These are phyloP conservation scores for Machimus atricapillus DNA, from an alignment of 2,888 invertebrate genomes.

Conservation along the genomic window DNA sequence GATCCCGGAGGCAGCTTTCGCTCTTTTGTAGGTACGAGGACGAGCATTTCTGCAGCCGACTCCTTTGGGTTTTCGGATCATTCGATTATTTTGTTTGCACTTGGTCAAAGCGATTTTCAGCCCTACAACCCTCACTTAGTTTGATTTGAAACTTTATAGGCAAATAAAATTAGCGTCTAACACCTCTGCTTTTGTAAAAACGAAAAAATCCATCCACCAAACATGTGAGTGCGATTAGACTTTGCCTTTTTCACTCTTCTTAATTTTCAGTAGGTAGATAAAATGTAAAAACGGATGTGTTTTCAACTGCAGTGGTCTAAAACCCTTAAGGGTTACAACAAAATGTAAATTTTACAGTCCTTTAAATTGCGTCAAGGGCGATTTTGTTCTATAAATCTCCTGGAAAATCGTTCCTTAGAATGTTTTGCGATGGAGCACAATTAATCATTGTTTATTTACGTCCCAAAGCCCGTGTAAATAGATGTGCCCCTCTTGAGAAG, in stretches of 20 bases:
- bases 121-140: neutral
- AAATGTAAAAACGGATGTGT: neutral
- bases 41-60: neutral
- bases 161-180: neutral
- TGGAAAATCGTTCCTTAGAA: neutral
- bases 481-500: neutral
- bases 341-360: neutral
- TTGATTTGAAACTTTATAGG: neutral
- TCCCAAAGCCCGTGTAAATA: constrained; percentile 3
- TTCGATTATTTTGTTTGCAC: constrained; percentile 6
- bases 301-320: neutral
- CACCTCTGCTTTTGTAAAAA: neutral
- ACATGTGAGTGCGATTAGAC: neutral
- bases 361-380: neutral
- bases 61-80: neutral
- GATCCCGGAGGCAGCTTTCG: neutral
- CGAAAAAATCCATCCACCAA: neutral
- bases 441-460: constrained; percentile 24
- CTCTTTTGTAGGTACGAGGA: neutral
- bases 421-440: constrained; percentile 1
- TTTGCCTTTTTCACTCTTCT: neutral
- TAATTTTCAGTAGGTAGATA: neutral
- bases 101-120: neutral
- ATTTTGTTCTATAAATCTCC: neutral
- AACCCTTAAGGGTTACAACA: neutral